Evolutionary conservation across 1,140 invertebrate genomes (phyloP).

Genomic region (Notospermus geniculatus): DNA sequence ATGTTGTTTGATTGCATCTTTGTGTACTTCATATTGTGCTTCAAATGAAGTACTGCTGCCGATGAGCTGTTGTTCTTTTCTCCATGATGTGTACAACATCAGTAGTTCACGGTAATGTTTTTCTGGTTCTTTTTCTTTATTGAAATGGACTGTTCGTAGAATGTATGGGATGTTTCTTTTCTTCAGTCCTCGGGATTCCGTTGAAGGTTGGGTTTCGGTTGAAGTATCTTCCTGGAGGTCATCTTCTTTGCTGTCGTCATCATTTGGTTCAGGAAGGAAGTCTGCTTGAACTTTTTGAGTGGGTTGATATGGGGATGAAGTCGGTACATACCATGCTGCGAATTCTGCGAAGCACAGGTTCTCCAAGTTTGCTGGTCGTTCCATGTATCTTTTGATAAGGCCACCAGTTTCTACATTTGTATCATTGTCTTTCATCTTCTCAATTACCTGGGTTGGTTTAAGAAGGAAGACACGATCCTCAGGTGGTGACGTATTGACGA

Average conservation of each 20-base stretch:
- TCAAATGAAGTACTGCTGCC: neutral
- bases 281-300: neutral
- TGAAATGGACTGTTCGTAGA: neutral
- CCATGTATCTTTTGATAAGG: neutral
- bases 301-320: neutral
- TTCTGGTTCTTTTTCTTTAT: neutral
- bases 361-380: neutral
- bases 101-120: neutral
- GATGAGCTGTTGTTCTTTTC: neutral
- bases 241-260: neutral
- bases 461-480: neutral
- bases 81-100: slow-evolving; percentile 1
- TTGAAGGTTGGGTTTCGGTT: too few species aligned
- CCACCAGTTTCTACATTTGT: neutral
- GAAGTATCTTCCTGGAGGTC: neutral
- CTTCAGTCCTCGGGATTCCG: neutral
- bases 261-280: neutral
- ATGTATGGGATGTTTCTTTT: neutral
- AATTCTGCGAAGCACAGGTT: slow-evolving; percentile 1
- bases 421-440: neutral
- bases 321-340: neutral
- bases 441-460: neutral
- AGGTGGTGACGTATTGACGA: neutral
- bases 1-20: neutral
- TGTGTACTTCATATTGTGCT: neutral